Percentiles rank a stretch among this genome's conserved stretches.
Conservation (phyloP, 2,888 invertebrate genomes). For the Andrena praecox region DNA sequence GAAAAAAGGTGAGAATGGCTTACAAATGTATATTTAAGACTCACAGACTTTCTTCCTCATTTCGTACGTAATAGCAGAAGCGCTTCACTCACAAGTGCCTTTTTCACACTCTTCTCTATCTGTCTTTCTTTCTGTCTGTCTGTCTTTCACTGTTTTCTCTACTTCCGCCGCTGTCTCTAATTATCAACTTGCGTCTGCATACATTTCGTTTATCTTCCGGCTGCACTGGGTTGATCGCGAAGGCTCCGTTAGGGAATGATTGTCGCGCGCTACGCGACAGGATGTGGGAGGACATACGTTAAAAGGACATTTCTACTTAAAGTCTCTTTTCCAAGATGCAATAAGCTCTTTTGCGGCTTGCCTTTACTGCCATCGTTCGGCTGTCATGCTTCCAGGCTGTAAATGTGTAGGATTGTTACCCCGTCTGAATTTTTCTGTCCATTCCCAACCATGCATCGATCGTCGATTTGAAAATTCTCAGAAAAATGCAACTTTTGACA, state of each 20-base stretch:
- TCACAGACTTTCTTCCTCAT: slow-evolving; percentile 72
- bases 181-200: slow-evolving; percentile 37
- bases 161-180: slow-evolving; percentile 45
- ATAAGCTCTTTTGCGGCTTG: slow-evolving; percentile 61
- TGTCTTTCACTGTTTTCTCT: slow-evolving; percentile 13
- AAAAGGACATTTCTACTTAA: slow-evolving; percentile 42
- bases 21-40: slow-evolving; percentile 72
- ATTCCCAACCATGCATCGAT: slow-evolving; percentile 34
- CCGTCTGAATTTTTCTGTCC: slow-evolving; percentile 51
- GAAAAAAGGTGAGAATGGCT: slow-evolving; percentile 81
- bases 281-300: slow-evolving; percentile 18
- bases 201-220: slow-evolving; percentile 54
- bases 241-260: slow-evolving; percentile 37
- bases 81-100: slow-evolving; percentile 77
- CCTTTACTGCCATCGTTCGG: slow-evolving; percentile 66
- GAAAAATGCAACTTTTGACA: background rate
- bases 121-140: slow-evolving; percentile 19
- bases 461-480: background rate
- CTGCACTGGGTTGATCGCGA: slow-evolving; percentile 48
- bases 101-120: slow-evolving; percentile 15
- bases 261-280: slow-evolving; percentile 36
- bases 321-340: slow-evolving; percentile 47
- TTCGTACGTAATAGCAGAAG: slow-evolving; percentile 76
- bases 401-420: slow-evolving; percentile 74
- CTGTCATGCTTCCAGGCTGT: slow-evolving; percentile 77